Conservation (phyloP, 2,113 vertebrate species). For the Notothenia rossii region DNA sequence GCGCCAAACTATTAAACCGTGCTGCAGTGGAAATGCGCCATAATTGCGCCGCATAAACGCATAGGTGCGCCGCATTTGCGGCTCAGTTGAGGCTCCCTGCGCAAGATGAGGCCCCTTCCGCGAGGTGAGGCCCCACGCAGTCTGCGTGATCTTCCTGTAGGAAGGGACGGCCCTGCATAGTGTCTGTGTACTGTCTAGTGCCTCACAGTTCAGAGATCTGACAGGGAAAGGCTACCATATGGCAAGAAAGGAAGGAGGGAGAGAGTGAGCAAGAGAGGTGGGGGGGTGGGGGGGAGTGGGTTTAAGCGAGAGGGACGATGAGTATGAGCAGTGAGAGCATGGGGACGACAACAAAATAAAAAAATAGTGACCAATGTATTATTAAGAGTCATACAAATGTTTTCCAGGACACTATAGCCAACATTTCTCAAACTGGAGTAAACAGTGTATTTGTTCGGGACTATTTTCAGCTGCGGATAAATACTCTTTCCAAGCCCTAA, state of each 20-base stretch:
- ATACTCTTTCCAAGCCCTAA: background rate
- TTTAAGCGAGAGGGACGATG: background rate
- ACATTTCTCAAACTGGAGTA: background rate
- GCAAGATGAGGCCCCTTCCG: too few species aligned
- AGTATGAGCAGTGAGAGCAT: background rate
- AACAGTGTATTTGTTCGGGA: background rate
- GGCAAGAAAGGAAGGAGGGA: conserved; percentile 74
- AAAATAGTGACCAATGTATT: too few species aligned
- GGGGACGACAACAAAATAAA: conserved; percentile 4
- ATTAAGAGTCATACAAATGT: background rate
- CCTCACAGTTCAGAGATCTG: conserved; percentile 66
- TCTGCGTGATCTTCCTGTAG: too few species aligned
- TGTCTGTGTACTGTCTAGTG: conserved; percentile 58
- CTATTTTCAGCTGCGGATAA: conserved; percentile 1
- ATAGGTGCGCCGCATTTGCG: too few species aligned
- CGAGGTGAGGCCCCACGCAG: too few species aligned
- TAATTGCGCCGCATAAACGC: too few species aligned
- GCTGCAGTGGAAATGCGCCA: too few species aligned
- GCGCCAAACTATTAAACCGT: too few species aligned
- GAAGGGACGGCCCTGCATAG: background rate
- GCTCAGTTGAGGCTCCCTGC: too few species aligned
- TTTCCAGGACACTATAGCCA: background rate
- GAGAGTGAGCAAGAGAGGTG: conserved; percentile 10
- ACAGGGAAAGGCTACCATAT: conserved; percentile 71
- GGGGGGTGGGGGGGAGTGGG: background rate